Conservation (phyloP, 2,113 vertebrate species). For the Entelurus aequoreus region DNA sequence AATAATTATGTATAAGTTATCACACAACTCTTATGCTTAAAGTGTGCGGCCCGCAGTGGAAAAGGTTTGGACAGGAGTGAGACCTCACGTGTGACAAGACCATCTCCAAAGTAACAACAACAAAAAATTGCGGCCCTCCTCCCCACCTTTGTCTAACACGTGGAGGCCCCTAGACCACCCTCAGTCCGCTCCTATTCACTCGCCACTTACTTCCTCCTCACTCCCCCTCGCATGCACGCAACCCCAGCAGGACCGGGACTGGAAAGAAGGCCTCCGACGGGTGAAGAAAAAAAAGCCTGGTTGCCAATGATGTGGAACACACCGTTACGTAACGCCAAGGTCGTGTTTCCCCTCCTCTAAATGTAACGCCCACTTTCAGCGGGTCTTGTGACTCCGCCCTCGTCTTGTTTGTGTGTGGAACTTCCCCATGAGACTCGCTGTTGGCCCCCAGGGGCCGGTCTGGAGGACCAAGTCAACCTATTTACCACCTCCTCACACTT, state of each 20-base stretch:
- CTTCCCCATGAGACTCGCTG: slow-evolving; percentile 10
- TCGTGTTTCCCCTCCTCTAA: slow-evolving; percentile 19
- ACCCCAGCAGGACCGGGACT: slow-evolving; percentile 9
- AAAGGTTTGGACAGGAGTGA: neutral
- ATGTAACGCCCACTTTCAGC: neutral
- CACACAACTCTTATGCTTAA: no score
- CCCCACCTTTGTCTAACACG: neutral
- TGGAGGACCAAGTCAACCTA: neutral
- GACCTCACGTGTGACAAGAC: slow-evolving; percentile 7
- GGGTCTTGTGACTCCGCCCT: slow-evolving; percentile 57
- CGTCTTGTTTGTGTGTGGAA: slow-evolving; percentile 48
- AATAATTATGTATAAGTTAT: no score
- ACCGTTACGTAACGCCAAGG: slow-evolving; percentile 39
- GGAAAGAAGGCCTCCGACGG: slow-evolving; percentile 9
- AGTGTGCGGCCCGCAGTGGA: neutral
- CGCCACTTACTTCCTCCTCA: slow-evolving; percentile 2
- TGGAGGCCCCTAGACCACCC: slow-evolving; percentile 22
- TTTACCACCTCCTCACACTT: no score
- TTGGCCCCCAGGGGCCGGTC: slow-evolving; percentile 45
- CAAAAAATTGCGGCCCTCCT: no score
- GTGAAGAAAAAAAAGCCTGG: slow-evolving; percentile 16
- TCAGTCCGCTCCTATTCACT: slow-evolving; percentile 20
- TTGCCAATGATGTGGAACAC: slow-evolving; percentile 40
- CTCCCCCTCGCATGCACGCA: slow-evolving; percentile 7
- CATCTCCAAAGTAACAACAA: slow-evolving; percentile 17